Percentiles rank a stretch among this genome's conserved stretches.
These are phyloP conservation scores for Cryptoblepharus egeriae DNA, from an alignment of 2,797 vertebrate genomes.

Conservation along the genomic window DNA sequence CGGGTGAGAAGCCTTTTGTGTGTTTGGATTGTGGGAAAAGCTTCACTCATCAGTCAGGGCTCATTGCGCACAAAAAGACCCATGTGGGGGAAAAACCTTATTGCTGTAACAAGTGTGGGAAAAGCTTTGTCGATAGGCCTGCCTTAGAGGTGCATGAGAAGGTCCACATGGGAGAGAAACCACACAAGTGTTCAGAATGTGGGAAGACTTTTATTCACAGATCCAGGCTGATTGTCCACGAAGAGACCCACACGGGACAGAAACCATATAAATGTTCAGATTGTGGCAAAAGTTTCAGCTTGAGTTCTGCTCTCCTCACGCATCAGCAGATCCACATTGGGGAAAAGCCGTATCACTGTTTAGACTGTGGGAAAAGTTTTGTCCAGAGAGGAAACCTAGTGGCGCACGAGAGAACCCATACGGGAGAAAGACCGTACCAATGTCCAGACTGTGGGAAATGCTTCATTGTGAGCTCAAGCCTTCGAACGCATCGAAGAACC, in stretches of 20 bases:
- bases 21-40: constrained; percentile 67
- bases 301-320: constrained; percentile 70
- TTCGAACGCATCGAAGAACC: too few species aligned
- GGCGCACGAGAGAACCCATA: too few species aligned
- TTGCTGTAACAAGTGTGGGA: constrained; percentile 64
- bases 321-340: constrained; percentile 73
- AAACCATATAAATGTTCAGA: constrained; percentile 70
- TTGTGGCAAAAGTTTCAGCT: constrained; percentile 71
- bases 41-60: constrained; percentile 50
- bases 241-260: constrained; percentile 71
- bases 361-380: too few species aligned
- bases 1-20: too few species aligned
- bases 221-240: constrained; percentile 68
- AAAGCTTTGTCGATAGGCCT: constrained; percentile 70
- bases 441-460: constrained; percentile 30
- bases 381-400: too few species aligned
- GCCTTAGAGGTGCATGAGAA: constrained; percentile 65
- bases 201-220: constrained; percentile 66
- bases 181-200: constrained; percentile 64
- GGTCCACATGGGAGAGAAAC: constrained; percentile 66
- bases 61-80: constrained; percentile 58
- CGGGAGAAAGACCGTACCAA: too few species aligned
- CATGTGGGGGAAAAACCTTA: constrained; percentile 67
- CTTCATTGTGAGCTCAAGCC: too few species aligned
- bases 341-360: constrained; percentile 72